Conservation (phyloP, 1,140 invertebrate genomes). For the Diabrotica undecimpunctata region DNA sequence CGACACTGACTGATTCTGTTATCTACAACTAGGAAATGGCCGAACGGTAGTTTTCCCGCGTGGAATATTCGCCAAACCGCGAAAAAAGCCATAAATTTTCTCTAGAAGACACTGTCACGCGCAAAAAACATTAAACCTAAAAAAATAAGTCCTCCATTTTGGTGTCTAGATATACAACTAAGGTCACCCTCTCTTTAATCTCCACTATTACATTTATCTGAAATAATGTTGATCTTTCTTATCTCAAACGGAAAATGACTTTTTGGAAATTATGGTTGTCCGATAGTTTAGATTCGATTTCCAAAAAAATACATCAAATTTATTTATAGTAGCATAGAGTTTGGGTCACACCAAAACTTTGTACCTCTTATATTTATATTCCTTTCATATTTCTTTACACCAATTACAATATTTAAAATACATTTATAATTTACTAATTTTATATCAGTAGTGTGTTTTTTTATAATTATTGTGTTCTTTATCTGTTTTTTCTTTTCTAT, state of each 20-base stretch:
- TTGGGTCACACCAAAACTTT: too few relatives aligned
- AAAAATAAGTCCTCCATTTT: conserved; percentile 14
- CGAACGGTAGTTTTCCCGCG: conserved; percentile 6
- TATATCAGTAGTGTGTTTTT: too few relatives aligned
- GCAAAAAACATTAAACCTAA: conserved; percentile 15
- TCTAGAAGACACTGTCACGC: conserved; percentile 5
- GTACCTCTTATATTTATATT: too few relatives aligned
- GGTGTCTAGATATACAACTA: conserved; percentile 8
- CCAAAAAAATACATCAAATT: too few relatives aligned
- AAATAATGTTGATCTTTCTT: conserved; percentile 7
- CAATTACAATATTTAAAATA: too few relatives aligned
- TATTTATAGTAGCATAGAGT: too few relatives aligned
- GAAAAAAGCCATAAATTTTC: conserved; percentile 15
- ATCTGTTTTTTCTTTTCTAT: too few relatives aligned
- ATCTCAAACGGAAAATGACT: conserved; percentile 2
- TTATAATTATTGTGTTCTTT: too few relatives aligned
- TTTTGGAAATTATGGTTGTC: too few relatives aligned
- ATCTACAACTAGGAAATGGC: conserved; percentile 12
- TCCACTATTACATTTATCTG: conserved; percentile 6
- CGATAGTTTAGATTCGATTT: too few relatives aligned
- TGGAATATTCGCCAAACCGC: conserved; percentile 14
- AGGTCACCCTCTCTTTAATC: conserved; percentile 5
- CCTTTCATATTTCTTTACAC: too few relatives aligned
- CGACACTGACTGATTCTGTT: conserved; percentile 3
- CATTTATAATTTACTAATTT: too few relatives aligned